Conservation (phyloP, 1,140 invertebrate species). For the Battus philenor region DNA sequence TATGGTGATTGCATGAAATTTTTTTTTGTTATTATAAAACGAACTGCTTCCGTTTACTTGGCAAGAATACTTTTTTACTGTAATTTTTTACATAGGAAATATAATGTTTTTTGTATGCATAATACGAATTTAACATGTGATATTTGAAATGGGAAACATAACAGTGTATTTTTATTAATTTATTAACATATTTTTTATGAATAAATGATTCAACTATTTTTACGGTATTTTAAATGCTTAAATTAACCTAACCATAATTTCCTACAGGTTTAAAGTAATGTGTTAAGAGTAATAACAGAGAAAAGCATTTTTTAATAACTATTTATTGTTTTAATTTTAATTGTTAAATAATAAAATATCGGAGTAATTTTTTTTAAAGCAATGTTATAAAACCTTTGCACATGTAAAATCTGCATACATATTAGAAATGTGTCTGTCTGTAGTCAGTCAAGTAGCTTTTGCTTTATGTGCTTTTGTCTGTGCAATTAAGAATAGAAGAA, state of each 20-base stretch:
- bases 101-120: too few species aligned
- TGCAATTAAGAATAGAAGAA: not conserved
- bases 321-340: not conserved
- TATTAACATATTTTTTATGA: slow-evolving; percentile 3
- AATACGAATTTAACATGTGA: too few species aligned
- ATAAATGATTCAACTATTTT: slow-evolving; percentile 18
- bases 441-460: slow-evolving; percentile 8
- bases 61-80: too few species aligned
- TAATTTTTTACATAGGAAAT: too few species aligned
- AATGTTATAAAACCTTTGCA: not conserved
- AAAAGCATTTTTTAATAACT: not conserved
- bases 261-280: too few species aligned
- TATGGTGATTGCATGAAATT: too few species aligned
- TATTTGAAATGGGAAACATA: too few species aligned
- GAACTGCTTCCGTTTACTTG: too few species aligned
- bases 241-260: not conserved
- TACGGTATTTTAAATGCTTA: slow-evolving; percentile 15
- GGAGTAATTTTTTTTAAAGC: not conserved
- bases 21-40: too few species aligned
- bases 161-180: slow-evolving; percentile 2
- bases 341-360: too few species aligned
- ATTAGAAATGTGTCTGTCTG: not conserved
- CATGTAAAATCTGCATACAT: not conserved
- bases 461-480: slow-evolving; percentile 15
- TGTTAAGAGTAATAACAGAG: too few species aligned